phyloP scores from a whole-genome alignment of 2,888 invertebrate species.

The Mystacides longicornis region DNA sequence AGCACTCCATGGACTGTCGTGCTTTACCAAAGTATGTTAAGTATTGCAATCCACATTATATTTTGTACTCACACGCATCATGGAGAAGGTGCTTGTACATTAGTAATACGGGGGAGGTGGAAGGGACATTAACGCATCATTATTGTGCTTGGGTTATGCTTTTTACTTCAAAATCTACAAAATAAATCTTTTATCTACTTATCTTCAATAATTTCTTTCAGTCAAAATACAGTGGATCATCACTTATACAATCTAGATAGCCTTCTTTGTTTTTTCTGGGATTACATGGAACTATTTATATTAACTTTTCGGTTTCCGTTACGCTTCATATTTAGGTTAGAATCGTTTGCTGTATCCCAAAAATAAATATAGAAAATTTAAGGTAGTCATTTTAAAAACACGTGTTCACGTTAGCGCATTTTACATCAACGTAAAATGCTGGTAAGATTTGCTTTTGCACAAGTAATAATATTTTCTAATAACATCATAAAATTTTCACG shows the following conservation, averaged over 20 bases:
- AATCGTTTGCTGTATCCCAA: too few relatives aligned
- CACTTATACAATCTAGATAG: background rate
- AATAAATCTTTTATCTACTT: background rate
- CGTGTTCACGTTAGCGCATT: too few relatives aligned
- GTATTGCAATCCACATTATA: conserved; percentile 5
- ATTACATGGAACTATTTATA: background rate
- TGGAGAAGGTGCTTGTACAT: conserved; percentile 22
- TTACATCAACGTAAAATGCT: too few relatives aligned
- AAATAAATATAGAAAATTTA: too few relatives aligned
- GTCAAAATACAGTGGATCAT: background rate
- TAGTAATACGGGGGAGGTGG: background rate
- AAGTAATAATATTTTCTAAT: too few relatives aligned
- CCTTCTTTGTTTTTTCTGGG: background rate
- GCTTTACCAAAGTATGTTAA: conserved; percentile 25
- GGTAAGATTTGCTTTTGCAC: too few relatives aligned
- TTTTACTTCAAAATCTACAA: background rate
- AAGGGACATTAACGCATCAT: background rate
- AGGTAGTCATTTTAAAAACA: too few relatives aligned
- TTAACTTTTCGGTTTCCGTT: too few relatives aligned
- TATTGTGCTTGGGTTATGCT: background rate
- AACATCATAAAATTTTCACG: too few relatives aligned
- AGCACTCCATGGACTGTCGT: conserved; percentile 23
- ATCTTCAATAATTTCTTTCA: too few relatives aligned
- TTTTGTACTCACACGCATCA: conserved; percentile 10
- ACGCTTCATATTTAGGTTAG: too few relatives aligned